Percentiles rank a stretch among this genome's conserved stretches.
phyloP scores from a whole-genome alignment of 2,113 vertebrate genomes.

The Xerus inauris region DNA sequence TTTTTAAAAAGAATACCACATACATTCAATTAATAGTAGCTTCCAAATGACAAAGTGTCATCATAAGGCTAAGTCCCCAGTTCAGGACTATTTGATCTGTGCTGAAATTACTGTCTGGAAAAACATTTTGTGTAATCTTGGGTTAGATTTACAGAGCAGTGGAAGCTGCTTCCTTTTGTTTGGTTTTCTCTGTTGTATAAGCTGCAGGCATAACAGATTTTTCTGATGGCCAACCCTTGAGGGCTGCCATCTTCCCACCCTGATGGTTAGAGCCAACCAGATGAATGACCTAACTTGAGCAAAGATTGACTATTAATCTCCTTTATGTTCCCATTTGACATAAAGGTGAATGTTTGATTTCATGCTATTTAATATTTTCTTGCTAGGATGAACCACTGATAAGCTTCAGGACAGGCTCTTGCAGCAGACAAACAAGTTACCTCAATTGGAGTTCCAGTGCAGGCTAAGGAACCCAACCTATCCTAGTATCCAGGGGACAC shows the following conservation, averaged over 20 bases:
- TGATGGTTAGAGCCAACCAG: not conserved
- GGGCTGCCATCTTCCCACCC: no score
- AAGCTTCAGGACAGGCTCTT: not conserved
- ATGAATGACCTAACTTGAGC: not conserved
- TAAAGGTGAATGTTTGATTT: not conserved
- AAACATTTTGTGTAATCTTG: not conserved
- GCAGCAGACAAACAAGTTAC: not conserved
- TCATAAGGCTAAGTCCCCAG: not conserved
- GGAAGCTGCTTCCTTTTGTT: not conserved
- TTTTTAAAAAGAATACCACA: not conserved
- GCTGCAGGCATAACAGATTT: not conserved
- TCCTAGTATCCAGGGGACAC: not conserved
- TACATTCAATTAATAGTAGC: not conserved
- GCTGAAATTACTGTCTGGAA: not conserved
- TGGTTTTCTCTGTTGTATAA: not conserved
- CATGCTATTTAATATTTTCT: not conserved
- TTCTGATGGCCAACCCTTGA: not conserved
- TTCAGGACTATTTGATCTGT: not conserved
- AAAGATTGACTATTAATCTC: not conserved
- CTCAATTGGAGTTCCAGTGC: not conserved
- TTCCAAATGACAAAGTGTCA: not conserved
- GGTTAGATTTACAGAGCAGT: not conserved
- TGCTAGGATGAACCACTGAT: not conserved
- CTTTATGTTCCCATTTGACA: not conserved
- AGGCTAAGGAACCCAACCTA: no score